Conservation (phyloP, 2,113 vertebrate species). For the Calidris pugnax region DNA sequence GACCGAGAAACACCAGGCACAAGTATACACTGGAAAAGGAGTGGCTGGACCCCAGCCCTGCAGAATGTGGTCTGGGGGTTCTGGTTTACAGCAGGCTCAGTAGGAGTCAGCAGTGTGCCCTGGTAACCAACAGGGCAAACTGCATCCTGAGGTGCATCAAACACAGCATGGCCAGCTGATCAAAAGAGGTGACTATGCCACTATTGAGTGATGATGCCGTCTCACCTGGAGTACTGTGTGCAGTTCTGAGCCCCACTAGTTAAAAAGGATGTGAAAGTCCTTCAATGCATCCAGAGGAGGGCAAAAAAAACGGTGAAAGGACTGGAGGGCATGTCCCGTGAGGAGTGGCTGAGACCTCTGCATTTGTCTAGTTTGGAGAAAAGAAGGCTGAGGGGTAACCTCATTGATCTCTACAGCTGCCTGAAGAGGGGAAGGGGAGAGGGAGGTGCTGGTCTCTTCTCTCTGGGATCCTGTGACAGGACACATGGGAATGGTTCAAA, state of each 20-base stretch:
- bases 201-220: fast-evolving
- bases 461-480: background rate
- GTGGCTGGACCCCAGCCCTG: no score
- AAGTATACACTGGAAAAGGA: background rate
- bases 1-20: fast-evolving
- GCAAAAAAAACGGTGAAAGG: background rate
- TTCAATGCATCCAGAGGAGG: background rate
- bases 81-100: background rate
- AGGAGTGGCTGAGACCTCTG: background rate
- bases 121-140: background rate
- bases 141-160: background rate
- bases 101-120: no score
- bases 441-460: background rate
- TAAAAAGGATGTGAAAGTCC: background rate
- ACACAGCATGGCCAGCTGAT: fast-evolving
- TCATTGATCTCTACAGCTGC: background rate
- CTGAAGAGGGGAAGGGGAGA: background rate
- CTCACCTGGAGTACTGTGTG: background rate
- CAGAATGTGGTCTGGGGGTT: no score
- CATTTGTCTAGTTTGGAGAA: background rate
- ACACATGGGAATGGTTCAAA: background rate
- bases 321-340: background rate
- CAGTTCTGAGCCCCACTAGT: background rate
- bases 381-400: background rate
- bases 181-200: no score